Evolutionary conservation across 2,888 invertebrate genomes (phyloP).

Genomic region (Eurois occulta): DNA sequence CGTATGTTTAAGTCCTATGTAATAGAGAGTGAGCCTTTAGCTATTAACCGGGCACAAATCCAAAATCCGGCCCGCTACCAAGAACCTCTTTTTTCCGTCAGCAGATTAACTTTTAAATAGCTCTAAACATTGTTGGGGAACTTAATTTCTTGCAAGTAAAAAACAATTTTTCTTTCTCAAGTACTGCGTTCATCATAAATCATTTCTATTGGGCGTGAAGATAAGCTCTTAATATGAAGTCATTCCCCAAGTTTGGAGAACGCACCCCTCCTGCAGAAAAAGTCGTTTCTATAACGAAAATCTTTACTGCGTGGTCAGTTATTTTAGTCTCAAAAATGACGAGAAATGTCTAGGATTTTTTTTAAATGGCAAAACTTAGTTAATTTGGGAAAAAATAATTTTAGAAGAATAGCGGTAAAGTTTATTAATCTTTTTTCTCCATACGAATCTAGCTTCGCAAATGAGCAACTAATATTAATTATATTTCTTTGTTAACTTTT

Average conservation of each 20-base stretch:
- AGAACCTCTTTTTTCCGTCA: background rate
- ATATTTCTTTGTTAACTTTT: background rate
- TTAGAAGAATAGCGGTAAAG: background rate
- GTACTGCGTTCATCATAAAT: conserved; percentile 30
- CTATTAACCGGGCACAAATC: background rate
- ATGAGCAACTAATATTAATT: background rate
- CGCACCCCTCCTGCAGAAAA: background rate
- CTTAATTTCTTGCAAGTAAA: background rate
- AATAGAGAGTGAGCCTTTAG: background rate
- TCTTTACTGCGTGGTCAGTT: background rate
- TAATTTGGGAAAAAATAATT: background rate
- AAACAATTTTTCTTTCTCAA: background rate
- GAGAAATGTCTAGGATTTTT: background rate
- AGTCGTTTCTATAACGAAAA: background rate
- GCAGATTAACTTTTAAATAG: background rate
- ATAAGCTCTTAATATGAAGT: background rate
- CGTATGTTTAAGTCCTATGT: background rate
- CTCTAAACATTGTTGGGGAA: background rate
- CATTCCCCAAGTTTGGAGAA: background rate
- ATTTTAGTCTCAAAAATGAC: background rate
- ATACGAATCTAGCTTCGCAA: background rate
- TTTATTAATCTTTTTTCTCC: background rate
- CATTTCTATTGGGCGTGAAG: conserved; percentile 16
- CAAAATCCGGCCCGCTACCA: background rate
- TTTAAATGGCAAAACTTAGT: background rate